Conservation (phyloP, 2,888 invertebrate species). For the Gortyna flavago region DNA sequence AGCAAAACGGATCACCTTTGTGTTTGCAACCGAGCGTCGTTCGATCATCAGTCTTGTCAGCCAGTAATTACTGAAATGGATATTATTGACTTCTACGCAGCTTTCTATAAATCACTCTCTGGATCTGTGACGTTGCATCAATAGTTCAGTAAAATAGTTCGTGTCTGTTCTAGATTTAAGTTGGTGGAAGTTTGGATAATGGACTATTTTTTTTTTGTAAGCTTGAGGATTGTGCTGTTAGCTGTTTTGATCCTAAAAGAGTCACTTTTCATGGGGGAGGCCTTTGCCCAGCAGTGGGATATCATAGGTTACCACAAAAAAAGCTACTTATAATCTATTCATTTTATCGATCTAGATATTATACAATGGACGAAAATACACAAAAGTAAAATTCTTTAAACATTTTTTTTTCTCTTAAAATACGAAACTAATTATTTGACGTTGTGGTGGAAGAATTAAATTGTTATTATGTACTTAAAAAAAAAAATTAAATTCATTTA, state of each 20-base stretch:
- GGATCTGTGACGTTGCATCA: constrained; percentile 80
- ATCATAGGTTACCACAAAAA: neutral
- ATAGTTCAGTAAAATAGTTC: constrained; percentile 61
- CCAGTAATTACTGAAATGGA: constrained; percentile 80
- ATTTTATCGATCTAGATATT: neutral
- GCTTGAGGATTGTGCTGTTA: neutral
- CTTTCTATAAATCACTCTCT: constrained; percentile 78
- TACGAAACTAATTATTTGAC: neutral
- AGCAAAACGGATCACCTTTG: constrained; percentile 63
- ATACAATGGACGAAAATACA: neutral
- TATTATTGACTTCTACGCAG: constrained; percentile 71
- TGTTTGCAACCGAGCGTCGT: constrained; percentile 48
- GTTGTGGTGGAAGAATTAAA: neutral
- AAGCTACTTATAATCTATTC: neutral
- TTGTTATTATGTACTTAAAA: neutral
- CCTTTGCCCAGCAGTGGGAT: neutral
- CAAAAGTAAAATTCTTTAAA: neutral
- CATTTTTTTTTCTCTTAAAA: neutral
- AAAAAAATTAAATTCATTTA: no score
- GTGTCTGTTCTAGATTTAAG: constrained; percentile 31
- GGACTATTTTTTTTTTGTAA: neutral
- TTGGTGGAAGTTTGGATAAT: constrained; percentile 18
- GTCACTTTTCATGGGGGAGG: neutral
- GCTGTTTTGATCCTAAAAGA: neutral
- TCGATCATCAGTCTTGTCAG: constrained; percentile 69